phyloP scores from a whole-genome alignment of 2,888 invertebrate species.

The Carterocephalus palaemon region DNA sequence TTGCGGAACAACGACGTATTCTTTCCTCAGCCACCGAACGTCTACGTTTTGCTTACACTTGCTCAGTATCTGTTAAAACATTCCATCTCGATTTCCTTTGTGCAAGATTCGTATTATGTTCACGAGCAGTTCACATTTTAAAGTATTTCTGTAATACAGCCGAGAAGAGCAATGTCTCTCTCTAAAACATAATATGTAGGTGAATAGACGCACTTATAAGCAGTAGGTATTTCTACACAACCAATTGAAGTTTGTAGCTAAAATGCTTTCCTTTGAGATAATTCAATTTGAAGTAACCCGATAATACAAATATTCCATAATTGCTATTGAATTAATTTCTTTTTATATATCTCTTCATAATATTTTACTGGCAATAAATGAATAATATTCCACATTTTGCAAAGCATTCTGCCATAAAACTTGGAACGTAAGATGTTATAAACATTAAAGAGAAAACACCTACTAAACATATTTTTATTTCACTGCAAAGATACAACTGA shows the following conservation, averaged over 20 bases:
- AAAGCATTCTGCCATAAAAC: no score
- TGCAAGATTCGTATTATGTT: slow-evolving; percentile 17
- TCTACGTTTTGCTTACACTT: slow-evolving; percentile 20
- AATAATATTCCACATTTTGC: no score
- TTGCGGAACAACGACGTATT: slow-evolving; percentile 21
- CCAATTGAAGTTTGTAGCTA: no score
- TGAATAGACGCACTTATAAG: no score
- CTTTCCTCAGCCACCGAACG: slow-evolving; percentile 20
- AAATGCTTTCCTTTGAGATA: no score
- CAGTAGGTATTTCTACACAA: no score
- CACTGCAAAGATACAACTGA: slow-evolving; percentile 24
- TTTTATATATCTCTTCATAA: no score
- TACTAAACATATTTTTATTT: neutral
- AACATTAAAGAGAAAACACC: neutral
- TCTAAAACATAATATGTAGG: slow-evolving; percentile 1
- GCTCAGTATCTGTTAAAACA: slow-evolving; percentile 19
- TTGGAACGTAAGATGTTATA: neutral
- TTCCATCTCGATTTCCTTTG: slow-evolving; percentile 26
- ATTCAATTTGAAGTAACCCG: no score
- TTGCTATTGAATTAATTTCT: no score
- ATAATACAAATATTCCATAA: no score
- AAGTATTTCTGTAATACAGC: slow-evolving; percentile 1
- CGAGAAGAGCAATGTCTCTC: neutral
- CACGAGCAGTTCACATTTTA: neutral
- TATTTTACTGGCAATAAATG: no score